These are phyloP conservation scores for Drosophila sturtevanti DNA, from an alignment of 1,140 invertebrate species.

Conservation along the genomic window DNA sequence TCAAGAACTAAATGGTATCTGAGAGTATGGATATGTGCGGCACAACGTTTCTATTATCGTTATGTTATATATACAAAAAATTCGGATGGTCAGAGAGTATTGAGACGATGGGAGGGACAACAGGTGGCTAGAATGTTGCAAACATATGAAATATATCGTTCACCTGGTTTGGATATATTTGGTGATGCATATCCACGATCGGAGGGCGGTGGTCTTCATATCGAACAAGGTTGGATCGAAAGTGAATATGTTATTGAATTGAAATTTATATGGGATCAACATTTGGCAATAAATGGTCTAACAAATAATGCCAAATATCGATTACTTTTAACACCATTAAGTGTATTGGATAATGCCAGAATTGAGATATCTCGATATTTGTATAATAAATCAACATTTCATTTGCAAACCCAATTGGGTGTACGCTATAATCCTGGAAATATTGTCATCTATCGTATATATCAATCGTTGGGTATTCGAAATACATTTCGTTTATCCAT, in stretches of 20 bases:
- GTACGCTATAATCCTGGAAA: conserved; percentile 45
- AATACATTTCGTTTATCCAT: conserved; percentile 52
- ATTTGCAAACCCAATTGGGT: conserved; percentile 36
- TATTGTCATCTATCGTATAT: conserved; percentile 62
- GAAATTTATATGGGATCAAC: conserved; percentile 85
- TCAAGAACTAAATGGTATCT: conserved; percentile 58
- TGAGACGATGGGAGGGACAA: conserved; percentile 93
- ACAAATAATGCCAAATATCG: conserved; percentile 26
- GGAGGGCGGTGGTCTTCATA: conserved; percentile 85
- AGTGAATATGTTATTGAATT: conserved; percentile 93
- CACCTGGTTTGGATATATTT: conserved; percentile 85
- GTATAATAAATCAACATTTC: conserved; percentile 65
- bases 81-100: conserved; percentile 85
- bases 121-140: conserved; percentile 83
- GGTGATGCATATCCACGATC: conserved; percentile 84
- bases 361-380: conserved; percentile 54
- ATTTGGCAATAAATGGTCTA: conserved; percentile 32
- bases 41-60: conserved; percentile 89
- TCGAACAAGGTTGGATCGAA: conserved; percentile 87
- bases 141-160: conserved; percentile 76
- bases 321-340: conserved; percentile 39
- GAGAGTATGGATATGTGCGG: conserved; percentile 85
- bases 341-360: conserved; percentile 47
- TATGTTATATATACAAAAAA: conserved; percentile 89
- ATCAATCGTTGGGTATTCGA: conserved; percentile 38